Evolutionary conservation across 2,888 invertebrate species (phyloP).

Genomic region (Brachyopa scutellaris): DNA sequence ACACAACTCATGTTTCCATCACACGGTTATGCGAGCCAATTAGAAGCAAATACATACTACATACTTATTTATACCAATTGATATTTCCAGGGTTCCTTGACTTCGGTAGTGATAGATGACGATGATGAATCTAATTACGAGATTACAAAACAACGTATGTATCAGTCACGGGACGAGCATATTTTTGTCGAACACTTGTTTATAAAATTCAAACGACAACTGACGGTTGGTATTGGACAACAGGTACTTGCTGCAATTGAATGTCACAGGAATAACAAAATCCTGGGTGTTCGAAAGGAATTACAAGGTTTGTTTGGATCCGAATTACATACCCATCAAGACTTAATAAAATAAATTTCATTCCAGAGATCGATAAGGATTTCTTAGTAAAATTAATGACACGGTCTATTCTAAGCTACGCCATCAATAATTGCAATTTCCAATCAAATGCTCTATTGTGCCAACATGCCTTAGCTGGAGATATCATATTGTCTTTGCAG

Average conservation of each 20-base stretch:
- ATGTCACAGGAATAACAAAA: conserved; percentile 77
- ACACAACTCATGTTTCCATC: too few relatives aligned
- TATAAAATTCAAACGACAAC: conserved; percentile 79
- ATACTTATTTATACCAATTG: too few relatives aligned
- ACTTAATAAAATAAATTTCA: not conserved
- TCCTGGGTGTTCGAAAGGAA: conserved; percentile 77
- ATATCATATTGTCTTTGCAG: conserved; percentile 78
- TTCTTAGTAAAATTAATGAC: conserved; percentile 78
- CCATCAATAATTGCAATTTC: conserved; percentile 78
- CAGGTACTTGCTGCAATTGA: conserved; percentile 79
- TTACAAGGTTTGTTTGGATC: conserved; percentile 75
- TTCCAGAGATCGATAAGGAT: conserved; percentile 76
- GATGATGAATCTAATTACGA: too few relatives aligned
- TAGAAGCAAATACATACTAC: too few relatives aligned
- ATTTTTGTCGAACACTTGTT: conserved; percentile 80
- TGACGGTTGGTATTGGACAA: conserved; percentile 78
- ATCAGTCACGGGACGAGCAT: conserved; percentile 76
- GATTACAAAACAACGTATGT: too few relatives aligned
- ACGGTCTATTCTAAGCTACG: conserved; percentile 78
- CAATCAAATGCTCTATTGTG: conserved; percentile 77
- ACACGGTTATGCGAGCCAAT: too few relatives aligned
- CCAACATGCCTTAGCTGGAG: conserved; percentile 77
- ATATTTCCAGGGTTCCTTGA: conserved; percentile 19
- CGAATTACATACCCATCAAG: not conserved
- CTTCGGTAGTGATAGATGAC: conserved; percentile 5